Evolutionary conservation across 2,888 invertebrate species (phyloP), one percentile per base, ranked within the genome.

Genomic region (Odontomyia ornata): DNA sequence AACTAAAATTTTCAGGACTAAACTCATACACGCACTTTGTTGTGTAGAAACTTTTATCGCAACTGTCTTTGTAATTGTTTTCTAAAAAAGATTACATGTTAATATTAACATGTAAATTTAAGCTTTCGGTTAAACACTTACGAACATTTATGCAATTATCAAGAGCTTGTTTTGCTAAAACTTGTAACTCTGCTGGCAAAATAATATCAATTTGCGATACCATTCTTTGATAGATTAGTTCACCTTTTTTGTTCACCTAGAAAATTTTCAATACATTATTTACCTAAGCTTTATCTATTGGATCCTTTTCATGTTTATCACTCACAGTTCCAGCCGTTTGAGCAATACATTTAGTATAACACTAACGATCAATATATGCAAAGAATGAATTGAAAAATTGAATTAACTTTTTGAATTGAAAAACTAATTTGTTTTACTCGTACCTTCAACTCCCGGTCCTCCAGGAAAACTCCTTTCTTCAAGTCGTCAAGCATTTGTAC

Each of bases 261-360:
- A 75, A 36, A 62, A 23, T 75, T 21, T 43, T 25, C 13, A 28
- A 9, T 15, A 15, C 11, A 75, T 72, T 57, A 27, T 1, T 56
- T 21, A 43, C 36, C 9, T n/a, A n/a, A n/a, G n/a, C n/a, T n/a
- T n/a, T n/a, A n/a, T n/a, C 9, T 36, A 5, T 9, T 36, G 3
- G 36, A 36, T 36, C 36, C 36, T n/a, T 36, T 43, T 18, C n/a
- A 47, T 11, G 23, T 60, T 18, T 64, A 60, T 43, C 25, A 64
- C 83, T 82, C 81, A 84, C 82, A 69, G 83, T 83, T 28, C 86
- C 86, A 5, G 84, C 83, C 79, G 86, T 78, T 62, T 85, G 84
- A 4, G 84, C 84, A 60, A 86, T 78, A 75, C 86, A 86, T 77
- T 81, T 83, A 1, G 82, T 81, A 69, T 86, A 86, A 79, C 86